phyloP scores from a whole-genome alignment of 2,888 invertebrate genomes.

The Blastobasis lacticolella region DNA sequence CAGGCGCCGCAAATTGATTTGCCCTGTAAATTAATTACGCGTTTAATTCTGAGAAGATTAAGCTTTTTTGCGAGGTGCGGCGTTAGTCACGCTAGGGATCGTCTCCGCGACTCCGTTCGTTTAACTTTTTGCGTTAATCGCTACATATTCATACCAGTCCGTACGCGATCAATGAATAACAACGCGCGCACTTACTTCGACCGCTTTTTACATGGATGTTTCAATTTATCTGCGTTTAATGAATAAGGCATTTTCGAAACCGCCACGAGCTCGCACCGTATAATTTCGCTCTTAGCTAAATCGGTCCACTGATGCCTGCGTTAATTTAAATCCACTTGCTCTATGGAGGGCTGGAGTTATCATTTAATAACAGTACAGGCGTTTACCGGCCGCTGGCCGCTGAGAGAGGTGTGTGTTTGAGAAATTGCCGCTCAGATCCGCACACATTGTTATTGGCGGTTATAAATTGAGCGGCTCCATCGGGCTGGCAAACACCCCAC shows the following conservation, averaged over 20 bases:
- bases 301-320: too few relatives aligned
- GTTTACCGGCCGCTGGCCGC: constrained; percentile 16
- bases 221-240: too few relatives aligned
- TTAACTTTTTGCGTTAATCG: too few relatives aligned
- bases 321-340: too few relatives aligned
- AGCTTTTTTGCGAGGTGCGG: constrained; percentile 3
- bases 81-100: too few relatives aligned
- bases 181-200: background rate
- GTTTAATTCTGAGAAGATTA: constrained; percentile 36
- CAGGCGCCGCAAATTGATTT: constrained; percentile 58
- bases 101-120: too few relatives aligned
- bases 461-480: constrained; percentile 57
- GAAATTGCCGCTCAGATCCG: constrained; percentile 58
- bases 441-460: constrained; percentile 58
- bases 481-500: constrained; percentile 47
- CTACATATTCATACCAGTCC: too few relatives aligned
- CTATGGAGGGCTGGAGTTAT: constrained; percentile 5
- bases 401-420: constrained; percentile 62
- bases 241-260: too few relatives aligned
- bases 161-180: too few relatives aligned
- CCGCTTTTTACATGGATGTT: background rate
- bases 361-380: constrained; percentile 16
- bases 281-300: too few relatives aligned
- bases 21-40: constrained; percentile 49
- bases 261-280: too few relatives aligned